Evolutionary conservation across 2,797 vertebrate genomes (phyloP).

Genomic region (Acanthopagrus latus): DNA sequence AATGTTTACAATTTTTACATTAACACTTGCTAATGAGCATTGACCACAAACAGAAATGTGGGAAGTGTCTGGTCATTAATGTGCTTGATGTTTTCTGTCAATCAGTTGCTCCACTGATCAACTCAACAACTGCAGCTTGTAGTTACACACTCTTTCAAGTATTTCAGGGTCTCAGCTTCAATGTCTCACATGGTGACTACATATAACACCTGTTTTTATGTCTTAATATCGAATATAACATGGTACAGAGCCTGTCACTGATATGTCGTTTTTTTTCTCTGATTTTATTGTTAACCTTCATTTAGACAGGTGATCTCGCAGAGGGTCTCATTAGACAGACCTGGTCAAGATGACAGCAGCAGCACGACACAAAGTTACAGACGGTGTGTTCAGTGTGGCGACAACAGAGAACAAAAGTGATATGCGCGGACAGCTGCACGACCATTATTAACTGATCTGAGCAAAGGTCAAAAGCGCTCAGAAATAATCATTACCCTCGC

Average conservation of each 20-base stretch:
- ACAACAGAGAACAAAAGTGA: too few relatives aligned
- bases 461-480: slow-evolving; percentile 10
- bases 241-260: not conserved
- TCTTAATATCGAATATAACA: not conserved
- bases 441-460: not conserved
- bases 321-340: too few relatives aligned
- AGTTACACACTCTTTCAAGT: not conserved
- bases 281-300: too few relatives aligned
- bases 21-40: not conserved
- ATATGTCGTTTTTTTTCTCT: not conserved
- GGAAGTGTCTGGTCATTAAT: not conserved
- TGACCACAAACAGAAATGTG: not conserved
- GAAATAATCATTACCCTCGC: not conserved
- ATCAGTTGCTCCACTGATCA: not conserved
- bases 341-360: too few relatives aligned
- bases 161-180: not conserved
- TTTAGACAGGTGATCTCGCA: too few relatives aligned
- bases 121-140: not conserved
- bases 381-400: too few relatives aligned
- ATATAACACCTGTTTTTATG: not conserved
- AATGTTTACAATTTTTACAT: not conserved
- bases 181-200: too few relatives aligned
- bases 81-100: slow-evolving; percentile 5
- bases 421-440: not conserved
- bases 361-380: too few relatives aligned